Base-by-base conservation (phyloP, 2,888 invertebrate genomes). In the Napeogenes sylphis region DNA sequence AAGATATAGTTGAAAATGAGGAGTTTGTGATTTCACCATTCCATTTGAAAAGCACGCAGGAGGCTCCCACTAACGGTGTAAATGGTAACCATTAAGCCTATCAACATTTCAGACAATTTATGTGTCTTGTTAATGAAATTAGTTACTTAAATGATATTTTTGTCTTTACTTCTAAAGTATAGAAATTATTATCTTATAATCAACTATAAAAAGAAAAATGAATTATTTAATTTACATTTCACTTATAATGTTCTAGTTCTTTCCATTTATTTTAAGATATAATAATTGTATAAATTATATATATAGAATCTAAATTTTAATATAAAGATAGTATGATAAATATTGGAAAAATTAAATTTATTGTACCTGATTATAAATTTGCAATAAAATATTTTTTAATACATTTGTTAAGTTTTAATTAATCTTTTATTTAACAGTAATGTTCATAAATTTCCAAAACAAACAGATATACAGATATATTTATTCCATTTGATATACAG, bases 21-120 rank as follows among this genome's bases (percentile, higher is more conserved):
- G 92, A 91, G 13, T 94, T 95, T 69, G 82, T 88, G 0, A 93
- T 94, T 4, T 82, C 89, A 13, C 96, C 96, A 38, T 88, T 93
- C 68, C 90, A 93, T 74, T 83, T 93, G 64, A 90, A 91, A 65
- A 90, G 91, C 73, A 81, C 85, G 68, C 78, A 85, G 4, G 90
- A 90, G 65, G 67, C 77, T 0, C 66, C 78, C 0, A 72, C 81
- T 0, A 89, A 89, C 42, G 87, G 89, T 58, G 73, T 86, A 0
- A 89, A 89, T 33, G 88, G 89, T 32, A 87, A 82, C 45, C 87
- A 87, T 71, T 88, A 55, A 56, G 8, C 33, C 56, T n/a, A 53
- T 10, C 42, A 42, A 42, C 12, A 42, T 42, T 42, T 12, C 42
- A 51, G 10, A 42, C 42, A 42, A 10, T 12, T 12, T 42, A 42